Base-by-base conservation (phyloP, 2,113 vertebrate genomes). In the Limanda limanda region DNA sequence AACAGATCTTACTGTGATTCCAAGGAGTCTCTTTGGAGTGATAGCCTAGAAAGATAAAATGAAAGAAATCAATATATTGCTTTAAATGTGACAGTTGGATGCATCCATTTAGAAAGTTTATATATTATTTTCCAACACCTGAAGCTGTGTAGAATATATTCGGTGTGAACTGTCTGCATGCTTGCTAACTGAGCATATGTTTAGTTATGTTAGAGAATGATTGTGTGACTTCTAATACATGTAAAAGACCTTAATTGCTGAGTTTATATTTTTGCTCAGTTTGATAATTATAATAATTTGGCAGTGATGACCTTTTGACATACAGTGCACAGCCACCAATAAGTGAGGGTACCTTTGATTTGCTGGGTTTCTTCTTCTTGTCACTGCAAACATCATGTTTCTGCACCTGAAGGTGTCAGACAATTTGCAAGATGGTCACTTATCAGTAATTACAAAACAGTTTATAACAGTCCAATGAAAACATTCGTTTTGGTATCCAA, bases 21-120 rank as follows among this genome's bases (percentile, higher is more conserved):
- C 95, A 15, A 98, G 92, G 70, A 99, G 95, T 91, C 97, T 96
- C 89, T 99, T 99, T 72, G 97, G 97, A 89, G 97, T 99, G 79
- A 98, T 97, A 60, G 96, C 95, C 98, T 99, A 65, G 21, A 75
- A 83, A 59, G 59, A 78, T 0, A 14, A 55, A 62, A 31, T 71
- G 52, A 71, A 74, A 25, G 66, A 69, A 25, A 73, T n/a, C 23
- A 0, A 27, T 47, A 15, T 47, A 17, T 35, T 71, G 47, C 7
- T 48, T 59, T 2, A 55, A 27, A 25, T 18, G 58, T 15, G 25
- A 61, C 31, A 4, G 27, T 17, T 51, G 47, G 47, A 17, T 18
- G 14, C 47, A 18, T 48, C 47, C 1, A 6, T 48, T 17, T 18
- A 37, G 8, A 48, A 48, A 15, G 6, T 17, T 47, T 47, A 47